phyloP scores from a whole-genome alignment of 1,140 invertebrate genomes.

The Camponotus pennsylvanicus region DNA sequence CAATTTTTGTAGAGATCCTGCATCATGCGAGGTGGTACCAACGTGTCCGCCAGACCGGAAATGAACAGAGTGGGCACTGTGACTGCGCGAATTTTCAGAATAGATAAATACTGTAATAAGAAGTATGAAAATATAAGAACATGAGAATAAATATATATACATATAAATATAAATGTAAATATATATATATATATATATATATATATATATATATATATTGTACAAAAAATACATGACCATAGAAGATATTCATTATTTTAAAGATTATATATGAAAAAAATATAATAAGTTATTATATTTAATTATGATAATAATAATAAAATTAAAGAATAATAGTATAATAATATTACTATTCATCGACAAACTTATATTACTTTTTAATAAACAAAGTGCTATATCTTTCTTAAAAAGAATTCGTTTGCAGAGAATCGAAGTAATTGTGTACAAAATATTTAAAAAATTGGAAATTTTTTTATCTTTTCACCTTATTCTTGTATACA shows the following conservation, averaged over 20 bases:
- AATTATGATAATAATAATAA: background rate
- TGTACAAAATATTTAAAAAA: constrained; percentile 4
- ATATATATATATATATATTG: background rate
- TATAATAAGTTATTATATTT: background rate
- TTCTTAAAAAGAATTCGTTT: background rate
- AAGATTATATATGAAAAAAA: background rate
- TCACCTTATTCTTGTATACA: constrained; percentile 94
- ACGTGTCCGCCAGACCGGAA: constrained; percentile 92
- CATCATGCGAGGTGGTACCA: constrained; percentile 96
- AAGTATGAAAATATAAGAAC: constrained; percentile 25
- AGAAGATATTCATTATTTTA: background rate
- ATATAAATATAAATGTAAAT: too few species aligned
- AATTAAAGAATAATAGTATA: background rate
- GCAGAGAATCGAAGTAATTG: background rate
- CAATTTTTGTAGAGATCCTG: constrained; percentile 91
- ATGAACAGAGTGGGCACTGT: constrained; percentile 92
- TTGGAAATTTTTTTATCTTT: background rate
- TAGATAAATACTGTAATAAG: constrained; percentile 90
- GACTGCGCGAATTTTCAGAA: constrained; percentile 90
- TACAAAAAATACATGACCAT: background rate
- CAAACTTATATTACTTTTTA: background rate
- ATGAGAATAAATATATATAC: background rate
- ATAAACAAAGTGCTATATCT: background rate
- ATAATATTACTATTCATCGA: background rate
- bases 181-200: too few species aligned